phyloP scores from a whole-genome alignment of 2,113 vertebrate genomes.

The Oxygymnocypris stewartii region DNA sequence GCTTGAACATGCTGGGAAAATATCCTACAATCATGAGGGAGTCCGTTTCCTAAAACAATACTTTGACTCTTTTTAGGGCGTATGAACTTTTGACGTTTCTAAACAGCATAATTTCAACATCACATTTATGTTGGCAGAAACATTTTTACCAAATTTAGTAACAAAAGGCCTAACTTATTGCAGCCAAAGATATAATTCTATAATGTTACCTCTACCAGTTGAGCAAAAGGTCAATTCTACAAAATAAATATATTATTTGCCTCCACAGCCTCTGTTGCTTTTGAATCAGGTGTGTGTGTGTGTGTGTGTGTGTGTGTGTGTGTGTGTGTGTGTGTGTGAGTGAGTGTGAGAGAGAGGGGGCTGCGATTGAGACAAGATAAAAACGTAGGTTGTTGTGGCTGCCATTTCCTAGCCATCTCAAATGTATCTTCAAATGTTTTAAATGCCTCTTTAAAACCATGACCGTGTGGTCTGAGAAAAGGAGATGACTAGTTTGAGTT shows the following conservation, averaged over 20 bases:
- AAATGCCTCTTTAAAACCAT: neutral
- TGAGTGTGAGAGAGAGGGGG: neutral
- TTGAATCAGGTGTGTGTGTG: neutral
- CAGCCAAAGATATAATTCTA: neutral
- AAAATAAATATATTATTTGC: slow-evolving; percentile 5
- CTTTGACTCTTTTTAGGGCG: slow-evolving; percentile 24
- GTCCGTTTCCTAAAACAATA: slow-evolving; percentile 42
- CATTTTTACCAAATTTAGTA: neutral
- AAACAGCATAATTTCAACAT: neutral
- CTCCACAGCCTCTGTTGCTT: neutral
- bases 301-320: neutral
- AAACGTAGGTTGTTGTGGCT: neutral
- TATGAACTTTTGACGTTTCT: neutral
- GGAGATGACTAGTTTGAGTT: neutral
- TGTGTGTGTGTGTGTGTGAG: neutral
- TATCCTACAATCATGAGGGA: slow-evolving; percentile 47
- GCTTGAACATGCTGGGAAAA: slow-evolving; percentile 26
- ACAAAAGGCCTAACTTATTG: neutral
- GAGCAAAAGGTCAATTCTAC: slow-evolving; percentile 19
- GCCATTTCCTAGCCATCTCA: neutral
- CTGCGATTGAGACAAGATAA: no score
- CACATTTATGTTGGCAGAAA: slow-evolving; percentile 1
- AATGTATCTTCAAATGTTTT: neutral
- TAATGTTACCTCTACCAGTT: neutral
- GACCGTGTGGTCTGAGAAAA: neutral